Evolutionary conservation across 2,113 vertebrate genomes (phyloP), one percentile per base, ranked within the genome.

Genomic region (Otis tarda): DNA sequence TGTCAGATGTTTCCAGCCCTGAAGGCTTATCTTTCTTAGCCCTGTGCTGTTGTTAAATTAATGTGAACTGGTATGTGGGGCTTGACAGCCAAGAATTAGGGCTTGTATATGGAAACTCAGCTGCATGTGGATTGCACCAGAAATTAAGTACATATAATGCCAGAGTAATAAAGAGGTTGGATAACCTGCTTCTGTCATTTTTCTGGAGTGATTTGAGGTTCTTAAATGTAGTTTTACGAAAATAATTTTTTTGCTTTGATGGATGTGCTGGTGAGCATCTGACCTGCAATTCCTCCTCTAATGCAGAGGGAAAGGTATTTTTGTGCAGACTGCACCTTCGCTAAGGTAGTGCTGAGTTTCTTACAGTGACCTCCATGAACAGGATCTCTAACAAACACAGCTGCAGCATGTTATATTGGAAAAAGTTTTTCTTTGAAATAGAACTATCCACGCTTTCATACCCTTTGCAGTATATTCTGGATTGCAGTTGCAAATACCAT

Each of bases 241-340:
- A 25, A 14, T 45, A 11, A 5, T 55, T 64, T 68, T 75, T 86
- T 88, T 43, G 25, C 43, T 85, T 85, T 89, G 87, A n/a, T 94
- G 27, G 61, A 37, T 30, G 1, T 68, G n/a, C 43, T 65, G 87
- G 31, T 61, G 59, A 94, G 31, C 33, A 77, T 75, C 52, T 93
- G 95, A 88, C 70, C 30, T 74, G 61, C 68, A 94, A 53, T 95
- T 95, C 76, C 63, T 90, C 73, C 70, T 90, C 55, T 93, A 84
- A 93, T 64, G 43, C 73, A 80, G 70, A 95, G 59, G 57, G 31
- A 76, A 50, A 75, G n/a, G 12, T 47, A 31, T 9, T 86, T 90
- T 6, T 39, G 30, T 49, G 53, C 28, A 75, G 52, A 64, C 27
- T 63, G 75, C 68, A 52, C 52, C 55, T 75, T 93, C 56, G 90